Percentiles rank a stretch among this genome's conserved stretches.
These are phyloP conservation scores for Hemitrygon akajei DNA, from an alignment of 2,797 vertebrate species.

Conservation along the genomic window DNA sequence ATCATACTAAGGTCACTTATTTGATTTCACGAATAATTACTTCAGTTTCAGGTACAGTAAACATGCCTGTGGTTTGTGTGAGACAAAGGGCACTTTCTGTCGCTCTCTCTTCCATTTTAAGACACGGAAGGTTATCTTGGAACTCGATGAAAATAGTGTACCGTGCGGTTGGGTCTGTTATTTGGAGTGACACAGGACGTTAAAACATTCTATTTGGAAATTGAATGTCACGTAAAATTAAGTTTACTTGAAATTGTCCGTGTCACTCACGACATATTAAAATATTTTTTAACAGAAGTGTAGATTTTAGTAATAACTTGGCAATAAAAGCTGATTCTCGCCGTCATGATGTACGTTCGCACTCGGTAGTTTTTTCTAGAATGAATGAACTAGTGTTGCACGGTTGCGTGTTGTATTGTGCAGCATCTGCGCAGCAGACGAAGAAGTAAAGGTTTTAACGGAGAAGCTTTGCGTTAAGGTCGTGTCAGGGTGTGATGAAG, in stretches of 20 bases:
- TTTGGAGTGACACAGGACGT: background rate
- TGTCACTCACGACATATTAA: background rate
- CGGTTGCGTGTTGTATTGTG: background rate
- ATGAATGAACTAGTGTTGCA: background rate
- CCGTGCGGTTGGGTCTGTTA: background rate
- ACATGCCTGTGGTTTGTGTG: background rate
- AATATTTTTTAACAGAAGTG: background rate
- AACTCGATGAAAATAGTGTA: background rate
- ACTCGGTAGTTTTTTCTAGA: background rate
- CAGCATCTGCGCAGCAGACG: background rate
- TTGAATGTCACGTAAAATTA: background rate
- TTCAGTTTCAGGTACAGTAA: background rate
- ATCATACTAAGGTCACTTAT: background rate
- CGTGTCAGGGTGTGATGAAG: background rate
- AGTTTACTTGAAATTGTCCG: background rate
- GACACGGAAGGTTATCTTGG: background rate
- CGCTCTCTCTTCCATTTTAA: background rate
- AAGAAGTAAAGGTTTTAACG: constrained; percentile 16
- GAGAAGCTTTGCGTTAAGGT: background rate
- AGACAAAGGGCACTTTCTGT: background rate
- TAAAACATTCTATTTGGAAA: background rate
- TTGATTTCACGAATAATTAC: background rate
- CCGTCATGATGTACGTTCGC: no score
- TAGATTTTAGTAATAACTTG: background rate
- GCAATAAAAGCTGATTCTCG: background rate